Percentiles rank a stretch among this genome's conserved stretches.
These are phyloP conservation scores for Anodontia alba DNA, from an alignment of 2,888 invertebrate species.

Conservation along the genomic window DNA sequence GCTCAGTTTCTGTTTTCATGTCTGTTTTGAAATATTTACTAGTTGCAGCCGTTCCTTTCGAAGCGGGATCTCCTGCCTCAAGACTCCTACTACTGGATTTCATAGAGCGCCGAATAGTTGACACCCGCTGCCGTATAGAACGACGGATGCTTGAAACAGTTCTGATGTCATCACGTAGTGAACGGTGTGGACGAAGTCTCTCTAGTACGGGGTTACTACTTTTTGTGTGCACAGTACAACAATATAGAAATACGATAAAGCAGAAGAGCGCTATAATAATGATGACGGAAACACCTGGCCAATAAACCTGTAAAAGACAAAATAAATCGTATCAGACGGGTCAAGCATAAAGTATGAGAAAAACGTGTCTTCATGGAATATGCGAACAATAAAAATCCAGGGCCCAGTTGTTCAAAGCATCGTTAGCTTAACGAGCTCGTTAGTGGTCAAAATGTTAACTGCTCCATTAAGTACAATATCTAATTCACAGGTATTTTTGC, in stretches of 20 bases:
- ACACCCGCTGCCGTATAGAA: neutral
- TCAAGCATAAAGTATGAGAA: no score
- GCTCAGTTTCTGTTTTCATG: neutral
- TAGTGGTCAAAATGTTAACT: no score
- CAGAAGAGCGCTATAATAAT: slow-evolving; percentile 6
- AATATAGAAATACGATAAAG: slow-evolving; percentile 27
- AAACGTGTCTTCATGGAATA: no score
- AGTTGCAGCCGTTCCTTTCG: neutral
- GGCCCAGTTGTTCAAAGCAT: no score
- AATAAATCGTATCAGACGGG: neutral
- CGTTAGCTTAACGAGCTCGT: no score
- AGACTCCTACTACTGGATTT: neutral
- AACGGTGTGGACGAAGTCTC: slow-evolving; percentile 27
- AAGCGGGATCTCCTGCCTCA: neutral
- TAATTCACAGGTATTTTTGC: no score
- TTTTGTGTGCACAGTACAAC: slow-evolving; percentile 46
- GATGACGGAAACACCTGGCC: slow-evolving; percentile 25
- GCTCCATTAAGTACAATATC: no score
- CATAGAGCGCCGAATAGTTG: neutral
- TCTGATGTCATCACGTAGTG: slow-evolving; percentile 21
- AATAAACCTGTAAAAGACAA: slow-evolving; percentile 30
- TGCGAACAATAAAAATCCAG: no score
- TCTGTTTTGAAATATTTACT: neutral
- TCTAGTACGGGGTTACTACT: slow-evolving; percentile 41
- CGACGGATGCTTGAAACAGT: neutral